A percentile compares a stretch with the other conserved stretches of the same genome.
These are phyloP conservation scores for Trichosurus vulpecula DNA, from an alignment of 2,797 vertebrate genomes.

Conservation along the genomic window DNA sequence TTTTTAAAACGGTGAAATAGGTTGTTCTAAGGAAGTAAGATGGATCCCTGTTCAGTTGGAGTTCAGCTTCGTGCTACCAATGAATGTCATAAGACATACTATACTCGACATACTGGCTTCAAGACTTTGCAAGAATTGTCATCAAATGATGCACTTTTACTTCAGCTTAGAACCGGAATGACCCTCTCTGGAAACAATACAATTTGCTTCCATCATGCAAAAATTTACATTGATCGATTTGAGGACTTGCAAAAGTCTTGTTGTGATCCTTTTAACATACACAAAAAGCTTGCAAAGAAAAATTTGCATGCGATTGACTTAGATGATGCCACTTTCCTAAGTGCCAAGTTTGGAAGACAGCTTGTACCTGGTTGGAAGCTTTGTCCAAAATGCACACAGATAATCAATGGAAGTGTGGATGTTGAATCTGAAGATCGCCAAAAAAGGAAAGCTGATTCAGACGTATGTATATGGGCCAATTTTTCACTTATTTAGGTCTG, in stretches of 20 bases:
- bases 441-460: conserved; percentile 83
- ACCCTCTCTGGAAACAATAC: conserved; percentile 84
- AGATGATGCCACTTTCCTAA: conserved; percentile 85
- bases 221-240: conserved; percentile 87
- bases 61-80: conserved; percentile 84
- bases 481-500: conserved; percentile 31
- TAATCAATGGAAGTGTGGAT: conserved; percentile 86
- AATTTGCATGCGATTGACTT: conserved; percentile 85
- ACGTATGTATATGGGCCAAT: conserved; percentile 79
- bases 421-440: conserved; percentile 85
- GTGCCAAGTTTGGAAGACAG: conserved; percentile 86
- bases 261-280: conserved; percentile 87
- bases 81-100: conserved; percentile 86
- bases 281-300: conserved; percentile 87
- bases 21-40: conserved; percentile 71
- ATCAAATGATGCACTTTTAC: conserved; percentile 84
- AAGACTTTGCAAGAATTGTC: conserved; percentile 84
- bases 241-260: conserved; percentile 87
- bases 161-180: conserved; percentile 87
- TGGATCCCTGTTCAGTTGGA: conserved; percentile 87
- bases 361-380: conserved; percentile 89
- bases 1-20: conserved; percentile 40
- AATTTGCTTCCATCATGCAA: conserved; percentile 87
- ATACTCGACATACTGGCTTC: conserved; percentile 85
- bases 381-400: conserved; percentile 86